Evolutionary conservation across 2,797 vertebrate species (phyloP), one percentile per base, ranked within the genome.

Genomic region (Babyrousa celebensis): DNA sequence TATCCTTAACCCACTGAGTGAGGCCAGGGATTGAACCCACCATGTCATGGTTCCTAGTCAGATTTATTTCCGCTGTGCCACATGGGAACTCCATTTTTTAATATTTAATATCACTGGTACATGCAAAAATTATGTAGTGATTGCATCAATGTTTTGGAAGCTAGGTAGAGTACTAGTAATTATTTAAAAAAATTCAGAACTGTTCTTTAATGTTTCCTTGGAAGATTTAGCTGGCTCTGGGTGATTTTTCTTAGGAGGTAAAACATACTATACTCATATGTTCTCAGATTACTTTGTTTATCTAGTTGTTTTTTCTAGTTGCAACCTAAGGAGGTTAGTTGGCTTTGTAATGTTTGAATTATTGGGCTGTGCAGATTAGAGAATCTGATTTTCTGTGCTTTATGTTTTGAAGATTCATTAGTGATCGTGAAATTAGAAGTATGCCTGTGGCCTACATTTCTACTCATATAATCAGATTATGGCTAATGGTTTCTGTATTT

Each of bases 361-460:
- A 56, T 48, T 94, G 48, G 87, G 71, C 71, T 21, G n/a, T 92
- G 82, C 29, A 74, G 89, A 86, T 98, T 95, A 94, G 63, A 86
- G 63, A 97, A 92, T 95, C 85, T 95, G 86, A 89, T 96, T 94
- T 96, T 95, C 84, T 91, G 0, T 85, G 36, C 36, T 96, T 90
- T 78, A 9, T 96, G 63, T 93, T 96, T 93, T 95, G 90, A 96
- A 96, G 93, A 92, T 96, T 97, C 32, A 56, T 94, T 70, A 96
- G 75, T 93, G 48, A 65, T 96, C 36, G 71, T 96, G 63, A 95
- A 85, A 93, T 96, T 88, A 96, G 52, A 92, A 96, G 52, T 88
- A 91, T 94, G 58, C 82, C 54, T 86, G n/a, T 79, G 54, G 27
- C 72, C 74, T 84, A n/a, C 58, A 80, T 95, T 96, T 97, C n/a